These are phyloP conservation scores for Bubo scandiacus DNA, from an alignment of 2,113 vertebrate species.

Conservation along the genomic window DNA sequence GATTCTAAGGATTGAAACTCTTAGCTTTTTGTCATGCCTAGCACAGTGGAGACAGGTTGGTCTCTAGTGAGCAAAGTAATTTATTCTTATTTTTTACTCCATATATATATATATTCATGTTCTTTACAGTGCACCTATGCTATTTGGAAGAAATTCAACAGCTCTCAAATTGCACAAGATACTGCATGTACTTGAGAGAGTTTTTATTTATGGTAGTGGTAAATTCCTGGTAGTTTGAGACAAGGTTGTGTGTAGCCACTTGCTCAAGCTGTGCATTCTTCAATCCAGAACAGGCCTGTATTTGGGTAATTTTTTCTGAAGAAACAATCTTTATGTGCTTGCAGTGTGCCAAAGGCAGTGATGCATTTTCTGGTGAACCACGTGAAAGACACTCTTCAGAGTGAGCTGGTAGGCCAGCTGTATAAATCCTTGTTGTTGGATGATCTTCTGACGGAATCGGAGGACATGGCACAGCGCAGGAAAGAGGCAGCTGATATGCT, in stretches of 20 bases:
- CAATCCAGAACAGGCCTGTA: neutral
- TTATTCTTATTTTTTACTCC: neutral
- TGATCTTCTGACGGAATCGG: slow-evolving; percentile 95
- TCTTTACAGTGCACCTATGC: neutral
- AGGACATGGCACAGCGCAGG: slow-evolving; percentile 98
- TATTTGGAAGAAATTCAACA: neutral
- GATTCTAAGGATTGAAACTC: neutral
- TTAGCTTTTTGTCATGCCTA: neutral
- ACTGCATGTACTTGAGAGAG: neutral
- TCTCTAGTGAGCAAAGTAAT: neutral
- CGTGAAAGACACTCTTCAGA: slow-evolving; percentile 97
- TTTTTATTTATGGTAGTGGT: neutral
- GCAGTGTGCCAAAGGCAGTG: slow-evolving; percentile 96
- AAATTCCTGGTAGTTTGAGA: neutral
- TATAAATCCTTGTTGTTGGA: slow-evolving; percentile 91
- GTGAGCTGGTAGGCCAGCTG: slow-evolving; percentile 95
- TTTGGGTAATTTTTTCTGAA: neutral
- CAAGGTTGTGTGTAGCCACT: neutral
- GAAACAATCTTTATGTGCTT: neutral
- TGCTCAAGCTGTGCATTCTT: neutral
- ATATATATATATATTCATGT: neutral
- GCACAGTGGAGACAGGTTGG: neutral
- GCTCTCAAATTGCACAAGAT: neutral
- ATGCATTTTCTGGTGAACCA: slow-evolving; percentile 99
- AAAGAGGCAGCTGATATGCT: slow-evolving; percentile 97